Base-by-base conservation (phyloP, 2,113 vertebrate genomes). In the Atractosteus spatula region DNA sequence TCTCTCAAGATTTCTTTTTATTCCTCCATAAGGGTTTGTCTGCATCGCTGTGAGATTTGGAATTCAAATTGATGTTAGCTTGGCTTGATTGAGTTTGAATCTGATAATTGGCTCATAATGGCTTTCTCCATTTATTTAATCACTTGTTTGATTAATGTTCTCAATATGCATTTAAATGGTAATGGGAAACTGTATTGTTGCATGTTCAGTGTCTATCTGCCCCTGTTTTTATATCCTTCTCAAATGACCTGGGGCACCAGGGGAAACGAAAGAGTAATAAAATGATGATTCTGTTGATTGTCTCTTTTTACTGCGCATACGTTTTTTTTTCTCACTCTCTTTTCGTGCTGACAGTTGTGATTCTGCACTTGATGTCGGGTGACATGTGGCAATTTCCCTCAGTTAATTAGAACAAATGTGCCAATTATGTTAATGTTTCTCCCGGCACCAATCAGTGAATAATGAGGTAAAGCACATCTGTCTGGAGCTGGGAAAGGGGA, bases 401-500 rank as follows among this genome's bases (percentile, higher is more conserved):
- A 78, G 84, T 94, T 97, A 96, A 94, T 95, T 94, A 94, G 92
- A 90, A 94, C 91, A 95, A 95, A 95, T 93, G 89, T 90, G 91
- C 90, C 93, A 94, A 96, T 98, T 98, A 95, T 93, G 90, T 85
- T 92, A 92, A 91, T 87, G 88, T 86, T 92, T 94, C 93, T 97
- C 92, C 89, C 45, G 61, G 88, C 94, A 93, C 92, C 92, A 94
- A 91, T 96, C 94, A 94, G 89, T 7, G 72, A 77, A 92, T 96
- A 96, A 95, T 91, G 92, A 94, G 90, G 89, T 81, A 82, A 81
- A 89, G 87, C 86, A 85, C 90, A 91, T 94, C 91, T 92, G 90
- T 88, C 87, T 90, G 81, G 77, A 79, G 84, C 56, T 6, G 1
- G 64, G 78, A 74, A 74, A 79, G 66, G 69, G 79, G 14, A 43